A percentile compares a stretch with the other conserved stretches of the same genome.
phyloP scores from a whole-genome alignment of 1,140 invertebrate species.

The Drosophila bocki region DNA sequence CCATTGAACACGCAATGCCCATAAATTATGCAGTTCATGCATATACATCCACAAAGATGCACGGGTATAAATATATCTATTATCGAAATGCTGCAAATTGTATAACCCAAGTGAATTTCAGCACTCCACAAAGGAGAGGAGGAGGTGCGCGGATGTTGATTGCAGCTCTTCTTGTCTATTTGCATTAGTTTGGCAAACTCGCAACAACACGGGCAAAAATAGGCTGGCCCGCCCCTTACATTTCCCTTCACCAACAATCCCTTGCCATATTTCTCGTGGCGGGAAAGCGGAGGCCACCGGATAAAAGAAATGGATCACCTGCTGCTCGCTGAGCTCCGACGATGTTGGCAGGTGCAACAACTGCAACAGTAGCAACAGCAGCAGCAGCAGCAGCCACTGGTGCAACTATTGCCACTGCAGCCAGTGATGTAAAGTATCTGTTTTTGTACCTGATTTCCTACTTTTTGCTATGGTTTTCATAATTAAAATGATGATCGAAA shows the following conservation, averaged over 20 bases:
- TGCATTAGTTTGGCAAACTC: slow-evolving; percentile 76
- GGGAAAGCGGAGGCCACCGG: slow-evolving; percentile 61
- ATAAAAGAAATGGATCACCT: slow-evolving; percentile 84
- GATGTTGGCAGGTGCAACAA: slow-evolving; percentile 76
- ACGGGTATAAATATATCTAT: slow-evolving; percentile 66
- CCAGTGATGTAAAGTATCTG: slow-evolving; percentile 14
- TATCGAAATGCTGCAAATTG: slow-evolving; percentile 77
- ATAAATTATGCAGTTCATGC: slow-evolving; percentile 80
- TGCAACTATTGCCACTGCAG: slow-evolving; percentile 20
- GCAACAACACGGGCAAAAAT: slow-evolving; percentile 58
- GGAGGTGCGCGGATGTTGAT: slow-evolving; percentile 8
- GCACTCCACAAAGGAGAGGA: slow-evolving; percentile 25
- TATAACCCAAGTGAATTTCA: slow-evolving; percentile 57
- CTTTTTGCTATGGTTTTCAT: not conserved
- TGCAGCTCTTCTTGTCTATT: slow-evolving; percentile 73
- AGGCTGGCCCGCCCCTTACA: slow-evolving; percentile 41
- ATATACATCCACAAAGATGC: slow-evolving; percentile 54
- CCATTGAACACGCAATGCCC: slow-evolving; percentile 81
- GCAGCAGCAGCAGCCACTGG: slow-evolving; percentile 16
- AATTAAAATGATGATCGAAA: not conserved
- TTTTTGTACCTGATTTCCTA: not conserved
- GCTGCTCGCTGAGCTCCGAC: slow-evolving; percentile 62
- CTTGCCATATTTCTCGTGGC: slow-evolving; percentile 29
- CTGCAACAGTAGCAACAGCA: slow-evolving; percentile 36
- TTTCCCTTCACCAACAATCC: slow-evolving; percentile 36